phyloP scores from a whole-genome alignment of 2,797 vertebrate genomes.

The Pipistrellus pipistrellus region DNA sequence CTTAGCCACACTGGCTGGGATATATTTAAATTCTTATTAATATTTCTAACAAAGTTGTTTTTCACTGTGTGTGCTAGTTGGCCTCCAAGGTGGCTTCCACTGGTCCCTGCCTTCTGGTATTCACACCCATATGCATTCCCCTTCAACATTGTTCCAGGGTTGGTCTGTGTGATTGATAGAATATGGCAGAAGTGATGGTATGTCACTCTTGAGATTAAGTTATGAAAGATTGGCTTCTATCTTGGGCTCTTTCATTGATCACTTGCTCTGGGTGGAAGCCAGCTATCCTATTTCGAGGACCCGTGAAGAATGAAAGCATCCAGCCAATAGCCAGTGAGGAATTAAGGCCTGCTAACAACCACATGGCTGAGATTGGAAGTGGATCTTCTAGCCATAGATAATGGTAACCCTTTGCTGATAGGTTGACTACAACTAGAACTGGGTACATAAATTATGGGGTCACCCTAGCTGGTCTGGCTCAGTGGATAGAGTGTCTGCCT shows the following conservation, averaged over 20 bases:
- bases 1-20: no score
- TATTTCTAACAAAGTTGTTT: slow-evolving; percentile 25
- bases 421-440: neutral
- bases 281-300: neutral
- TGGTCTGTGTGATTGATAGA: neutral
- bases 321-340: neutral
- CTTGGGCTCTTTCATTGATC: neutral
- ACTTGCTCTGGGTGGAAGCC: neutral
- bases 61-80: neutral
- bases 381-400: neutral
- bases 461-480: no score
- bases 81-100: neutral
- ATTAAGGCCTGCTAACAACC: neutral
- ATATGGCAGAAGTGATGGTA: neutral
- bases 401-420: neutral
- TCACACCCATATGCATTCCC: neutral
- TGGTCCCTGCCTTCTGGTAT: neutral
- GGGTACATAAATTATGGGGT: neutral
- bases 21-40: neutral
- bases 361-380: neutral
- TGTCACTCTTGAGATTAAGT: neutral
- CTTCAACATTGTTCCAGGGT: neutral
- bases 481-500: no score
- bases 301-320: neutral
- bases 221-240: neutral